Evolutionary conservation across 1,140 invertebrate genomes (phyloP), one percentile per base, ranked within the genome.

Genomic region (Drosophila bipectinata): DNA sequence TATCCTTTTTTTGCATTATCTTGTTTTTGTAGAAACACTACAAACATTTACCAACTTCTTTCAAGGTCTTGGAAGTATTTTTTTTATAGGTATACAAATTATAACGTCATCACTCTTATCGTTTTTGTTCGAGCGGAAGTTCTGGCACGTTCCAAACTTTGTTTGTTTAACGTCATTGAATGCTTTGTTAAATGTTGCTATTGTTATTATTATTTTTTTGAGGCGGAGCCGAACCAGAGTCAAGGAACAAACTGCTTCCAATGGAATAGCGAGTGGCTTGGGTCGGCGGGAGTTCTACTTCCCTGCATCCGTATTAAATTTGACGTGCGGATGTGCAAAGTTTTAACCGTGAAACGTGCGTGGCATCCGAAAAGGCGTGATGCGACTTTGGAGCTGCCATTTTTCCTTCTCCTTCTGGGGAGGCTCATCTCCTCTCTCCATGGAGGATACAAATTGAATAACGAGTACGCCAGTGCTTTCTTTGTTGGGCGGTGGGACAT

Each of bases 291-390:
- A 59, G 62, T 37, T 55, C 62, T 18, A 32, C 37, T 54, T 54
- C 14, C 68, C 48, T 24, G 39, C 69, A 72, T 61, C 51, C 72
- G 72, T 67, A 76, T 76, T 76, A 78, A 67, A 72, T 67, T 76
- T 76, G 63, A 76, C 63, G 55, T 76, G 72, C 72, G 72, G 73
- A 76, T 76, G 73, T 76, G 73, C 73, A 68, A 76, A 76, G 73
- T 76, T 75, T 75, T 76, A 76, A 68, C 73, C 73, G 58, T 76
- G 74, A 37, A 44, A 77, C 74, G 74, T 77, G 74, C 63, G 56
- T 77, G 64, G 74, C 72, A 77, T 77, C 39, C 56, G 52, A 41
- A 57, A 57, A 12, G 67, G 66, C 64, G 34, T n/a, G 49, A 30
- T 44, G 32, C 41, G 49, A 48, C 48, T 48, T 32, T 54, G 66